These are phyloP conservation scores for Bombus confusus DNA, from an alignment of 1,140 invertebrate genomes.

Conservation along the genomic window DNA sequence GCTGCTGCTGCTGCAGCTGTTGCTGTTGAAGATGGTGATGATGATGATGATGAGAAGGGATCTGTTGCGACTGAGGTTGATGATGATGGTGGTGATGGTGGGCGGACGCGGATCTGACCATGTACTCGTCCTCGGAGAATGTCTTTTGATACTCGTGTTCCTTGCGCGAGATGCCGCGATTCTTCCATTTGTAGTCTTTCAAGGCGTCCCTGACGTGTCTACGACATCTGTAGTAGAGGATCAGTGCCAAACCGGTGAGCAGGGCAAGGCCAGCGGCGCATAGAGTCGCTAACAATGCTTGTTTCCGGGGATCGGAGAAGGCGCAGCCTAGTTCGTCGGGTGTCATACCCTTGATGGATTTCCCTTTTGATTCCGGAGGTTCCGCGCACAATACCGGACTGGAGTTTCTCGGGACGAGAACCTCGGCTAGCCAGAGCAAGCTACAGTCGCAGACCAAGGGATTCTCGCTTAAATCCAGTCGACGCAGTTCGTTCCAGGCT, in stretches of 20 bases:
- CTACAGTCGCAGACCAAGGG: slow-evolving; percentile 92
- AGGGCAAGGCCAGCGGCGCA: slow-evolving; percentile 87
- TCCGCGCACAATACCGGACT: slow-evolving; percentile 89
- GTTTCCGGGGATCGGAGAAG: slow-evolving; percentile 87
- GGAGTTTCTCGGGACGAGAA: slow-evolving; percentile 88
- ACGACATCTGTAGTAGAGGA: slow-evolving; percentile 90
- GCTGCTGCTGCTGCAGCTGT: slow-evolving; percentile 82
- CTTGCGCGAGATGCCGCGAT: slow-evolving; percentile 89
- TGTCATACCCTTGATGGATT: slow-evolving; percentile 86
- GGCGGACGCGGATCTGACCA: slow-evolving; percentile 84
- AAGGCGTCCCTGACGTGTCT: slow-evolving; percentile 88
- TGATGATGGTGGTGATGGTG: slow-evolving; percentile 73
- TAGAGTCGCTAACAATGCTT: slow-evolving; percentile 89
- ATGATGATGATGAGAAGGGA: slow-evolving; percentile 84
- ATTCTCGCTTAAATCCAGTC: slow-evolving; percentile 91
- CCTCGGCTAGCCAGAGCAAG: slow-evolving; percentile 90
- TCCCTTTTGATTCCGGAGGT: slow-evolving; percentile 87
- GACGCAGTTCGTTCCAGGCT: slow-evolving; percentile 89
- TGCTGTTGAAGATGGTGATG: slow-evolving; percentile 79
- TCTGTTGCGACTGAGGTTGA: slow-evolving; percentile 61
- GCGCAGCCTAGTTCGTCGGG: slow-evolving; percentile 91
- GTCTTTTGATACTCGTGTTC: slow-evolving; percentile 95
- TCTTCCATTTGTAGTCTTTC: slow-evolving; percentile 92
- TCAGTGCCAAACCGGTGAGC: slow-evolving; percentile 86
- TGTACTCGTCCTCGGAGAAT: slow-evolving; percentile 92